Conservation (phyloP, 2,113 vertebrate species). For the Ardeotis arabs region DNA sequence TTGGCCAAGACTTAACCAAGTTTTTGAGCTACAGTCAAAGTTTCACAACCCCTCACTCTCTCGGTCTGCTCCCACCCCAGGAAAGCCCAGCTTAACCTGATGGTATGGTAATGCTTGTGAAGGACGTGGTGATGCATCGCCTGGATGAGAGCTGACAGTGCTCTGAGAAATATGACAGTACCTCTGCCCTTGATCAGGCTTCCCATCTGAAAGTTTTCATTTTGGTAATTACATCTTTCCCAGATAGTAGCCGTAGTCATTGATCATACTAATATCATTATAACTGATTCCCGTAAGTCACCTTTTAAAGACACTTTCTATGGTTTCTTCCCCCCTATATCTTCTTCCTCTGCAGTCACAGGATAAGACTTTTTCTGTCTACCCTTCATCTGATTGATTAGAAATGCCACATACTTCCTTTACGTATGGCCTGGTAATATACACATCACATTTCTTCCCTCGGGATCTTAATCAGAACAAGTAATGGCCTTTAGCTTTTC, state of each 20-base stretch:
- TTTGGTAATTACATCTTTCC: constrained; percentile 68
- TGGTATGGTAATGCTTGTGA: not conserved
- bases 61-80: not conserved
- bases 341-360: constrained; percentile 33
- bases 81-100: not conserved
- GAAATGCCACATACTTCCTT: constrained; percentile 49
- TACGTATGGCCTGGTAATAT: constrained; percentile 44
- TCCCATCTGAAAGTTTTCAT: constrained; percentile 59
- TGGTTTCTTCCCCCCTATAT: not conserved
- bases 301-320: constrained; percentile 61
- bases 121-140: not conserved
- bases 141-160: constrained; percentile 41
- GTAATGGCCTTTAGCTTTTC: constrained; percentile 85
- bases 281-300: constrained; percentile 62
- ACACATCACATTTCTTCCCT: constrained; percentile 61
- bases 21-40: not conserved
- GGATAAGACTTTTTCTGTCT: constrained; percentile 51
- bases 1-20: not conserved
- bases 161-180: constrained; percentile 41
- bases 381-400: constrained; percentile 38
- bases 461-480: constrained; percentile 82
- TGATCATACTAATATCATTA: constrained; percentile 63
- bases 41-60: not conserved
- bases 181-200: constrained; percentile 56
- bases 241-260: constrained; percentile 14